A percentile compares a stretch with the other conserved stretches of the same genome.
These are phyloP conservation scores for Melanogrammus aeglefinus DNA, from an alignment of 2,797 vertebrate genomes.

Conservation along the genomic window DNA sequence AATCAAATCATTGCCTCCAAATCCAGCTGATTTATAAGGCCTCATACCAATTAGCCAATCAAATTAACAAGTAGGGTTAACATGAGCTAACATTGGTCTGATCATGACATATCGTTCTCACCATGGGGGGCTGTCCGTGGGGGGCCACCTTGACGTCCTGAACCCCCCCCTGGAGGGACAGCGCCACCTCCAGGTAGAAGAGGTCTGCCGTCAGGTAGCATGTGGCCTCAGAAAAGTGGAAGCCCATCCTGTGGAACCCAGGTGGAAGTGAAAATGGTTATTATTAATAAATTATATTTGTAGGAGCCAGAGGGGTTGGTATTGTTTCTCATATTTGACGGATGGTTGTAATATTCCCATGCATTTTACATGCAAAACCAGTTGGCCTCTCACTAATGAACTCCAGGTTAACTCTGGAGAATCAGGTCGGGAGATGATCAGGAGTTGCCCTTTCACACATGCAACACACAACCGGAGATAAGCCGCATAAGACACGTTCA, in stretches of 20 bases:
- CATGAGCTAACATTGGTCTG: neutral
- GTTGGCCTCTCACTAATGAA: neutral
- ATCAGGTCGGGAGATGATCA: no score
- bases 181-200: conserved; percentile 83
- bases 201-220: conserved; percentile 84
- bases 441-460: no score
- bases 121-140: conserved; percentile 74
- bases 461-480: no score
- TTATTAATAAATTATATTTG: neutral
- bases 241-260: conserved; percentile 68
- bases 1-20: neutral
- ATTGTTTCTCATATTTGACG: neutral
- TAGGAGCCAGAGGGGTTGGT: neutral
- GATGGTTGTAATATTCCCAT: neutral
- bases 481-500: no score
- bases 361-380: neutral
- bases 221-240: conserved; percentile 71
- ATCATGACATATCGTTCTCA: conserved; percentile 54
- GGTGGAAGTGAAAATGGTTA: neutral
- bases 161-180: conserved; percentile 73
- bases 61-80: neutral
- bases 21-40: neutral
- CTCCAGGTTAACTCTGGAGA: no score
- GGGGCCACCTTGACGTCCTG: conserved; percentile 78
- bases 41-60: neutral